Conservation (phyloP, 2,797 vertebrate genomes). For the Gymnoscopelus braueri region DNA sequence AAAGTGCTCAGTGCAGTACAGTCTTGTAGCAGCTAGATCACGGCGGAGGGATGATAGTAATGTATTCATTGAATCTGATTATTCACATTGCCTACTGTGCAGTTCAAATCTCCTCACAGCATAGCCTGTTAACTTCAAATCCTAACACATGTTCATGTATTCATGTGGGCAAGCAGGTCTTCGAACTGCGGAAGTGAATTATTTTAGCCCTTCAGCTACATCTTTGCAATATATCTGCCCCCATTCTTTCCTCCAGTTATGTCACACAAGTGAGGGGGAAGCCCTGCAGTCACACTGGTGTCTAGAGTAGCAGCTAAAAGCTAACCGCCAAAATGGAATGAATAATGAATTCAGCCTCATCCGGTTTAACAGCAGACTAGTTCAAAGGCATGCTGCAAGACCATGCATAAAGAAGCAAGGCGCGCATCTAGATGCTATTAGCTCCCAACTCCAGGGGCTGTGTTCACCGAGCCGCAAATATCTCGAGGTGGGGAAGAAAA, state of each 20-base stretch:
- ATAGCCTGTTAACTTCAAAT: slow-evolving; percentile 13
- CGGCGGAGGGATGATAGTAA: slow-evolving; percentile 6
- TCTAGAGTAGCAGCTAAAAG: slow-evolving; percentile 66
- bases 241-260: slow-evolving; percentile 57
- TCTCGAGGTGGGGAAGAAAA: no score
- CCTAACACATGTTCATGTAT: slow-evolving; percentile 1
- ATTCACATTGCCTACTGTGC: slow-evolving; percentile 11
- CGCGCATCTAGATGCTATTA: slow-evolving; percentile 69
- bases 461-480: no score
- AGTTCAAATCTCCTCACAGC: slow-evolving; percentile 33
- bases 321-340: slow-evolving; percentile 56
- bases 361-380: slow-evolving; percentile 52
- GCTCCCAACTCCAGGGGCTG: slow-evolving; percentile 23
- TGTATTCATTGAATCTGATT: slow-evolving; percentile 37
- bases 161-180: neutral
- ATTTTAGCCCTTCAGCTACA: slow-evolving; percentile 18
- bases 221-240: slow-evolving; percentile 22
- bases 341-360: slow-evolving; percentile 76
- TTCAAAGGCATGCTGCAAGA: slow-evolving; percentile 68
- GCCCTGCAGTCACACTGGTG: slow-evolving; percentile 41
- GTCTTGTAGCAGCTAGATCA: slow-evolving; percentile 25
- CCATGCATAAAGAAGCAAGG: slow-evolving; percentile 65
- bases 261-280: slow-evolving; percentile 63
- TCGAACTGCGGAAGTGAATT: neutral
- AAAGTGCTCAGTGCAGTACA: slow-evolving; percentile 25